Base-by-base conservation (phyloP, 2,797 vertebrate genomes). In the Geranospiza caerulescens region DNA sequence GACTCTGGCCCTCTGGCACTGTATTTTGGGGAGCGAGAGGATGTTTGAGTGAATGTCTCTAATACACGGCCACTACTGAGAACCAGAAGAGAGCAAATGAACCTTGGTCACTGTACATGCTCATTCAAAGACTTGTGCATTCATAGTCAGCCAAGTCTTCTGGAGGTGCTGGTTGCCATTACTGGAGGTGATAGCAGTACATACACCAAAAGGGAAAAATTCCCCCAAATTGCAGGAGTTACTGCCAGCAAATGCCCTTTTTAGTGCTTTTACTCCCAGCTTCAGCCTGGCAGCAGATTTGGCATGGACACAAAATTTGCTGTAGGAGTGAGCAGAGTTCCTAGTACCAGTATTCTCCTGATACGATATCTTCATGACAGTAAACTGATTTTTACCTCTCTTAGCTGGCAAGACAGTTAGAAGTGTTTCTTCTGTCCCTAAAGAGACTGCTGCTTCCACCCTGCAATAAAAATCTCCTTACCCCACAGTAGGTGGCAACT, bases 11-110 rank as follows among this genome's bases (percentile, higher is more conserved):
- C 71, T 9, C n/a, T 90, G 42, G 53, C n/a, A 44, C 72, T 71
- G 40, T n/a, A 27, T 44, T 86, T 27, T 91, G 64, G 56, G 67
- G 71, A 91, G n/a, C 14, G 33, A 45, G 58, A 85, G 18, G 15
- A 0, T 2, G 0, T 87, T 48, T 74, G 33, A 33, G 13, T 25
- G 5, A 73, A 12, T 40, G 19, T 70, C n/a, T 14, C 26, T 60
- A 45, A 29, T 22, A 34, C 31, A 15, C 0, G 34, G 45, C 29
- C 9, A 0, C 38, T 75, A 44, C 59, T 34, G 63, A 85, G 90
- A 34, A 82, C 55, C 23, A 67, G 25, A 53, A n/a, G 55, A 66
- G 66, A 75, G 27, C 34, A 66, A 86, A 59, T 33, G 25, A 74
- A 50, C 47, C 25, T 21, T 66, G 45, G 31, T 52, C 59, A 33